Percentiles rank a stretch among this genome's conserved stretches.
Evolutionary conservation across 2,888 invertebrate species (phyloP).

Genomic region (Agrochola litura): DNA sequence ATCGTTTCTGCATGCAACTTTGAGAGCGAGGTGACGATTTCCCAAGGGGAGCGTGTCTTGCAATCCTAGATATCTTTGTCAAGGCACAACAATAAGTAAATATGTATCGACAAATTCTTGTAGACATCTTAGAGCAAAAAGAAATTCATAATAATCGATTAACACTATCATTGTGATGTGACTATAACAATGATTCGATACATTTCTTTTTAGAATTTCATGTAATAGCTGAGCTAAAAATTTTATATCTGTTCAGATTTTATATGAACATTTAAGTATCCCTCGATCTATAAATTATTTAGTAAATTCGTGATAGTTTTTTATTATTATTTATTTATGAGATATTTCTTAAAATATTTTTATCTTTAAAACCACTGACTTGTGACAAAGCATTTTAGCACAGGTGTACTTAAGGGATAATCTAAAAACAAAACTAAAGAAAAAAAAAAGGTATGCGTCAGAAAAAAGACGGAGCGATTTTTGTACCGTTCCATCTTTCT

Average conservation of each 20-base stretch:
- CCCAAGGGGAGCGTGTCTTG: constrained; percentile 12
- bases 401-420: constrained; percentile 24
- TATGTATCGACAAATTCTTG: background rate
- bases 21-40: constrained; percentile 31
- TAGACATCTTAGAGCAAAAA: background rate
- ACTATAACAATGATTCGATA: background rate
- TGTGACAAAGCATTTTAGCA: background rate
- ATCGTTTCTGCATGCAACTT: constrained; percentile 15
- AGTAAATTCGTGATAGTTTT: background rate
- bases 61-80: constrained; percentile 21
- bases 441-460: background rate
- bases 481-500: constrained; percentile 20
- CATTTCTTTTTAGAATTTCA: background rate
- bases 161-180: background rate
- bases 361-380: background rate
- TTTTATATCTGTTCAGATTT: background rate
- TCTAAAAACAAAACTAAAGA: background rate
- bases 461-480: constrained; percentile 10
- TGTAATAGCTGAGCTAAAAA: background rate
- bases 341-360: background rate
- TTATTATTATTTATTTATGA: no score
- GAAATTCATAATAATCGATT: background rate
- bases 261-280: background rate
- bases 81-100: background rate
- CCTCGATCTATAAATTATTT: background rate